These are phyloP conservation scores for Heliconius aoede DNA, from an alignment of 2,888 invertebrate species.

Conservation along the genomic window DNA sequence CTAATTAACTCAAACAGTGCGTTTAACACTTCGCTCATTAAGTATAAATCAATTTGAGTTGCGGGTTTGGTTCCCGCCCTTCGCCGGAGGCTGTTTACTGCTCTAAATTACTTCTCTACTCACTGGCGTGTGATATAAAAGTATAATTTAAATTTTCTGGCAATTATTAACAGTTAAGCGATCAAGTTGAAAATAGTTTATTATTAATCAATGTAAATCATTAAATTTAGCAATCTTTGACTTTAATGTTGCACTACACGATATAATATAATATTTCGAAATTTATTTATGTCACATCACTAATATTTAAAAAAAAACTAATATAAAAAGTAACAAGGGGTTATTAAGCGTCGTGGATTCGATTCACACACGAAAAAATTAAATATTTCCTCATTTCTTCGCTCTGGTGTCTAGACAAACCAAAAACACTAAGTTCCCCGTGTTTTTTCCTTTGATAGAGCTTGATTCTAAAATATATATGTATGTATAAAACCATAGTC, in stretches of 20 bases:
- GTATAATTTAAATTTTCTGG: slow-evolving; percentile 39
- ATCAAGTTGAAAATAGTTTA: slow-evolving; percentile 9
- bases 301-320: too few species aligned
- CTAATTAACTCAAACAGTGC: slow-evolving; percentile 55
- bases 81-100: slow-evolving; percentile 55
- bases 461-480: too few species aligned
- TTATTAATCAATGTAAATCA: slow-evolving; percentile 18
- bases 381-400: too few species aligned
- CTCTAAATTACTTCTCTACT: slow-evolving; percentile 54
- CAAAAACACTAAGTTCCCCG: too few species aligned
- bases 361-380: too few species aligned
- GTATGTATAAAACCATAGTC: not conserved
- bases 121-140: slow-evolving; percentile 43
- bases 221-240: slow-evolving; percentile 20
- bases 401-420: too few species aligned
- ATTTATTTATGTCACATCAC: slow-evolving; percentile 2
- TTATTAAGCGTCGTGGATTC: not conserved
- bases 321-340: not conserved
- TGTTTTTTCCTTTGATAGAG: too few species aligned
- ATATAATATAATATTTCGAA: slow-evolving; percentile 1
- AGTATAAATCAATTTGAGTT: slow-evolving; percentile 71
- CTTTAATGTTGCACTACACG: not conserved
- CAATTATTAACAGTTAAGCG: slow-evolving; percentile 45
- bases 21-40: slow-evolving; percentile 70
- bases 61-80: slow-evolving; percentile 51